Evolutionary conservation across 2,797 vertebrate species (phyloP), one percentile per base, ranked within the genome.

Genomic region (Pygocentrus nattereri): DNA sequence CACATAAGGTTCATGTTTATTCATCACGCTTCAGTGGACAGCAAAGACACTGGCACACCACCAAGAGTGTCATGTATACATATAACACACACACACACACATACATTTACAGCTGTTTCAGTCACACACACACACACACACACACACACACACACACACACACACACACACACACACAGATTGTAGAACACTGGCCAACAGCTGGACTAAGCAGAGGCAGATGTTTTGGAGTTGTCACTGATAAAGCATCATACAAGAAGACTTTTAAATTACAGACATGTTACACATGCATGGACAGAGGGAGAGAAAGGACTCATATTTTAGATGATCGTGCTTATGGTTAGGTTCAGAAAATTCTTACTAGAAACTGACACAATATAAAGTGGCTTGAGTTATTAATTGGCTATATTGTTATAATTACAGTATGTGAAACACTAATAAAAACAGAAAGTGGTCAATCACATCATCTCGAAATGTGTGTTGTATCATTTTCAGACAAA

Each of bases 121-220:
- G 5, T 5, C 25, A 25, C 50, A 78, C 41, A 34, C 44, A 18
- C 34, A 34, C 47, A 76, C n/a, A n/a, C n/a, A n/a, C n/a, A n/a
- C n/a, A n/a, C n/a, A n/a, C n/a, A n/a, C n/a, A n/a, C n/a, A n/a
- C n/a, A n/a, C n/a, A n/a, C n/a, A n/a, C n/a, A n/a, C n/a, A n/a
- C n/a, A n/a, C n/a, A n/a, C n/a, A n/a, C n/a, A n/a, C n/a, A n/a
- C n/a, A 27, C 50, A 64, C 56, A 59, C 74, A 85, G 70, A 78
- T 70, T 30, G 68, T 52, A 65, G 8, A 23, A 74, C 71, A 81
- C 65, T 50, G 58, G 27, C 75, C 61, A 81, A 61, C 79, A 85
- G 71, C 81, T 85, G 81, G 69, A 81, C 70, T 75, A 27, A 64
- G 41, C 30, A 67, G 62, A 49, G 30, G 49, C 81, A 83, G 64